These are phyloP conservation scores for Haliclystus octoradiatus DNA, from an alignment of 30 jellyfish, hydroid and myxozoan species.

Conservation along the genomic window DNA sequence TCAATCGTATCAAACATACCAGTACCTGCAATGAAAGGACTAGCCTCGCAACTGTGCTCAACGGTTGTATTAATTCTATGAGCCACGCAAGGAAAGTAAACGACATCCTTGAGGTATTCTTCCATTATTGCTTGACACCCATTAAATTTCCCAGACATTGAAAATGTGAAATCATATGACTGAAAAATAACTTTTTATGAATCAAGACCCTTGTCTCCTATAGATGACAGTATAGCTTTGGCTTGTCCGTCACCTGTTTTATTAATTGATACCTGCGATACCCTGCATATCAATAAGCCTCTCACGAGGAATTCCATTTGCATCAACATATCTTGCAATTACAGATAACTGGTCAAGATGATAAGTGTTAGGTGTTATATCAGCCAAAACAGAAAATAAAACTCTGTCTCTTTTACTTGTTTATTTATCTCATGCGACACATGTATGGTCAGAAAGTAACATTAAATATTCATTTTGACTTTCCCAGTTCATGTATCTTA, in stretches of 20 bases:
- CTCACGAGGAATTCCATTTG: conserved; percentile 10
- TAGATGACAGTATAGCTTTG: conserved; percentile 4
- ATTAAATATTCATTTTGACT: conserved; percentile 23
- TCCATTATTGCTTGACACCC: conserved; percentile 49
- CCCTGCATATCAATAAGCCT: conserved; percentile 26
- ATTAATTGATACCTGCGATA: conserved; percentile 18
- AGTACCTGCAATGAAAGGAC: conserved; percentile 25
- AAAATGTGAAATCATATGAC: conserved; percentile 26
- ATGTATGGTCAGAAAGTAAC: conserved; percentile 18
- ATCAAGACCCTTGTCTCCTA: not conserved
- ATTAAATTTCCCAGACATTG: conserved; percentile 24
- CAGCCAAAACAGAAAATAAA: conserved; percentile 40
- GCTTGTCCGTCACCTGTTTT: conserved; percentile 48
- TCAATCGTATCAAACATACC: conserved; percentile 26
- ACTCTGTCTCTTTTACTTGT: conserved; percentile 14
- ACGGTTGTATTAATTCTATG: conserved; percentile 33
- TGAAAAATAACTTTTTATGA: conserved; percentile 18
- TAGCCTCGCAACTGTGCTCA: conserved; percentile 41
- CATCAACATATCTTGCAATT: conserved; percentile 13
- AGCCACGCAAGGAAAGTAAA: conserved; percentile 38
- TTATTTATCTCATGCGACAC: conserved; percentile 13
- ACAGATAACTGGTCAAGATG: conserved; percentile 26
- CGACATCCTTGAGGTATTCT: conserved; percentile 27
- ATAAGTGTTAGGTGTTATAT: conserved; percentile 27
- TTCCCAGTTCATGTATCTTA: conserved; percentile 31